Evolutionary conservation across 2,888 invertebrate genomes (phyloP).

Genomic region (Pandemis corylana): DNA sequence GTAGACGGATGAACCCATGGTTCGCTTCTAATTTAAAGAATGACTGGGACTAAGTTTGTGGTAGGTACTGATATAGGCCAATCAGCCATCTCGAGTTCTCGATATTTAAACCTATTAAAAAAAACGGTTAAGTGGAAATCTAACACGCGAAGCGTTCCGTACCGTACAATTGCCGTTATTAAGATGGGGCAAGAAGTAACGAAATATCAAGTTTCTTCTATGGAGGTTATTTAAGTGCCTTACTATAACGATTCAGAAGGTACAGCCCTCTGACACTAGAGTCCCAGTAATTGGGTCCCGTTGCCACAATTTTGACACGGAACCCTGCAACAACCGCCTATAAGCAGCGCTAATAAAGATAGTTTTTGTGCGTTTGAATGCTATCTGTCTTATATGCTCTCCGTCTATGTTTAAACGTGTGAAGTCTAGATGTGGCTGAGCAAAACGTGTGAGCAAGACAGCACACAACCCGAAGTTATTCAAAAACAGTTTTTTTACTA

Average conservation of each 20-base stretch:
- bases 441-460: too few species aligned
- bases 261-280: too few species aligned
- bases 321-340: neutral
- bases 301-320: too few species aligned
- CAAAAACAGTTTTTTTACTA: neutral
- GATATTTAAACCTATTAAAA: slow-evolving; percentile 37
- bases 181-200: too few species aligned
- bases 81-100: slow-evolving; percentile 18
- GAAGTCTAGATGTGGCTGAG: too few species aligned
- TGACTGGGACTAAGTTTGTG: slow-evolving; percentile 22
- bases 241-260: too few species aligned
- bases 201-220: too few species aligned
- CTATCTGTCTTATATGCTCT: neutral
- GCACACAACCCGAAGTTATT: neutral
- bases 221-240: too few species aligned
- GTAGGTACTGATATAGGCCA: slow-evolving; percentile 25
- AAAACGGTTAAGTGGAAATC: neutral
- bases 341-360: neutral
- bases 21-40: slow-evolving; percentile 30
- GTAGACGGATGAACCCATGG: slow-evolving; percentile 44
- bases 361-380: neutral
- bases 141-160: too few species aligned
- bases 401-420: neutral
- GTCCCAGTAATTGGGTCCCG: too few species aligned
- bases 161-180: too few species aligned